phyloP scores from a whole-genome alignment of 2,797 vertebrate species.

The Parambassis ranga region DNA sequence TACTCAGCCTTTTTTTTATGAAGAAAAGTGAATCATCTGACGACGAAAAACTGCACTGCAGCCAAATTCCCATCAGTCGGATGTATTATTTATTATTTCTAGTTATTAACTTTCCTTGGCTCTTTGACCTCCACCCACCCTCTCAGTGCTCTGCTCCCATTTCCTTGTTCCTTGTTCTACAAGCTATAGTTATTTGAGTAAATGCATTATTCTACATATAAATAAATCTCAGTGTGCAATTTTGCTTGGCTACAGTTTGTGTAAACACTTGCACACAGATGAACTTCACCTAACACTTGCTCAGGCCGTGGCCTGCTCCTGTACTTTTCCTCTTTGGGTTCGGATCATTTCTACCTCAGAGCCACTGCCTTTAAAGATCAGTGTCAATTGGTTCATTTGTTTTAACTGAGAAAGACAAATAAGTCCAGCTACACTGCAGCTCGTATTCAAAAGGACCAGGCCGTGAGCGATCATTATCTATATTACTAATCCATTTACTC shows the following conservation, averaged over 20 bases:
- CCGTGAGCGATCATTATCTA: background rate
- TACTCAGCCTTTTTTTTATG: slow-evolving; percentile 18
- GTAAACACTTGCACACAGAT: slow-evolving; percentile 70
- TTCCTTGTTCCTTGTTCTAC: slow-evolving; percentile 72
- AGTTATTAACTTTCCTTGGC: slow-evolving; percentile 79
- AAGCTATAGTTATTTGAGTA: slow-evolving; percentile 73
- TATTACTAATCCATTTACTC: slow-evolving; percentile 2
- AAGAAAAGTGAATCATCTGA: slow-evolving; percentile 36
- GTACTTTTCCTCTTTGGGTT: slow-evolving; percentile 18
- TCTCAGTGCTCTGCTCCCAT: slow-evolving; percentile 56
- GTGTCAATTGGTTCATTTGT: slow-evolving; percentile 22
- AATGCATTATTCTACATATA: slow-evolving; percentile 73
- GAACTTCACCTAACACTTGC: slow-evolving; percentile 74
- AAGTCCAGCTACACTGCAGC: background rate
- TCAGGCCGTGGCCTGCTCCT: slow-evolving; percentile 60
- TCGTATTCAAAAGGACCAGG: background rate
- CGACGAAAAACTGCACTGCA: slow-evolving; percentile 54
- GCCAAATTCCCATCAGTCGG: slow-evolving; percentile 77
- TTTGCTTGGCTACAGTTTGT: slow-evolving; percentile 70
- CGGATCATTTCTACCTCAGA: background rate
- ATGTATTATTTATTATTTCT: slow-evolving; percentile 77
- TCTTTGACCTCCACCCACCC: slow-evolving; percentile 66
- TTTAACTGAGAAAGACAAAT: background rate
- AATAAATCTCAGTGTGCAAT: slow-evolving; percentile 76
- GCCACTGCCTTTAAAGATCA: background rate